These are phyloP conservation scores for Tetragonisca angustula DNA, from an alignment of 2,888 invertebrate species.

Conservation along the genomic window DNA sequence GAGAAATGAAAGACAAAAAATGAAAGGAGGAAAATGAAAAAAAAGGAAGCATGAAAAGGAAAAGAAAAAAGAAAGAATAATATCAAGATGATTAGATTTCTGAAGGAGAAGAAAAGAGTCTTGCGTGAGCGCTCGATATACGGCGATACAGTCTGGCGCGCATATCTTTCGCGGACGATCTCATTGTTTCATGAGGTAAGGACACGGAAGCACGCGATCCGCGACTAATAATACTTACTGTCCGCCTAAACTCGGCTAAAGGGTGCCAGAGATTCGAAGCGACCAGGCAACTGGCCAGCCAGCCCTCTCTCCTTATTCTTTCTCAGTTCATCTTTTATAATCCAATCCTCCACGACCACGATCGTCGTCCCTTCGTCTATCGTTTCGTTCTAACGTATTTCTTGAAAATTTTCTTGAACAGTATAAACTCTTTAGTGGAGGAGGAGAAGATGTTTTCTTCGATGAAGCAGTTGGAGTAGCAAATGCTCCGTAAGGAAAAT, in stretches of 20 bases:
- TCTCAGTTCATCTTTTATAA: neutral
- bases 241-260: constrained; percentile 77
- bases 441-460: neutral
- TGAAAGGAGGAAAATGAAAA: neutral
- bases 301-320: constrained; percentile 11
- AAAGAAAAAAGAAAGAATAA: neutral
- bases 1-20: neutral
- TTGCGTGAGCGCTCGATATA: constrained; percentile 32
- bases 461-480: no score
- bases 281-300: constrained; percentile 67
- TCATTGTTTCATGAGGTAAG: constrained; percentile 63
- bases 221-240: constrained; percentile 76
- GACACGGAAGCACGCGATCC: constrained; percentile 69
- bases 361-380: neutral
- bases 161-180: constrained; percentile 53
- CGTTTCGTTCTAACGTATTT: neutral
- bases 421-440: neutral
- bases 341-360: neutral
- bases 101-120: constrained; percentile 5
- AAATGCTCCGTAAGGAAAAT: no score
- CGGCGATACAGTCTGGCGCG: constrained; percentile 19
- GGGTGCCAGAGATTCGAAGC: constrained; percentile 72
- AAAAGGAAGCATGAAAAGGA: neutral
- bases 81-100: constrained; percentile 34
- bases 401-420: neutral